Conservation (phyloP, 2,888 invertebrate species). For the Coelinius sp. region DNA sequence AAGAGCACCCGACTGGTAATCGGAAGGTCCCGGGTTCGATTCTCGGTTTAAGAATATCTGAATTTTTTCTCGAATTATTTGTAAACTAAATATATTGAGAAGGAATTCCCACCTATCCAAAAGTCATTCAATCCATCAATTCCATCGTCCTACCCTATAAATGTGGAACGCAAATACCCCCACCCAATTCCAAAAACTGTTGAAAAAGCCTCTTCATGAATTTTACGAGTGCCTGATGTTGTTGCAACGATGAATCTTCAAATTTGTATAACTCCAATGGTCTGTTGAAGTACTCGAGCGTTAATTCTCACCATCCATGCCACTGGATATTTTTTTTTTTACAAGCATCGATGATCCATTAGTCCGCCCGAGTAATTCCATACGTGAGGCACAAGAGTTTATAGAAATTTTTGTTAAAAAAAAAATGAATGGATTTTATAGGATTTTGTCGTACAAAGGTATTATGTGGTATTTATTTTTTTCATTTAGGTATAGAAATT, state of each 20-base stretch:
- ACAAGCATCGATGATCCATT: neutral
- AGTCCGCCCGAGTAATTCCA: neutral
- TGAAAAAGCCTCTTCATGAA: neutral
- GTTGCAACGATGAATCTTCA: slow-evolving; percentile 4
- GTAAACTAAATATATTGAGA: too few relatives aligned
- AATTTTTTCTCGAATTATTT: too few relatives aligned
- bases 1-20: too few relatives aligned
- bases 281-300: neutral
- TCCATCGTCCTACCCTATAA: too few relatives aligned
- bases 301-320: slow-evolving; percentile 1
- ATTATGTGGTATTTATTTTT: slow-evolving; percentile 6
- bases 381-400: neutral
- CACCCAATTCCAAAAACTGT: too few relatives aligned
- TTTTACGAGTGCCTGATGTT: neutral
- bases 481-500: slow-evolving; percentile 10
- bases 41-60: too few relatives aligned
- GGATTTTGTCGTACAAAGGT: slow-evolving; percentile 20
- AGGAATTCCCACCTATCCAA: too few relatives aligned
- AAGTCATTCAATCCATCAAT: too few relatives aligned
- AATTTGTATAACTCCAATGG: neutral
- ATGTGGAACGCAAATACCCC: neutral
- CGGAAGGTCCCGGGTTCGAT: too few relatives aligned
- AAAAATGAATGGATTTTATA: slow-evolving; percentile 3
- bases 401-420: neutral
- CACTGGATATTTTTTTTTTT: neutral